Evolutionary conservation across 2,888 invertebrate species (phyloP), one percentile per base, ranked within the genome.

Genomic region (Melinopterus prodromus): DNA sequence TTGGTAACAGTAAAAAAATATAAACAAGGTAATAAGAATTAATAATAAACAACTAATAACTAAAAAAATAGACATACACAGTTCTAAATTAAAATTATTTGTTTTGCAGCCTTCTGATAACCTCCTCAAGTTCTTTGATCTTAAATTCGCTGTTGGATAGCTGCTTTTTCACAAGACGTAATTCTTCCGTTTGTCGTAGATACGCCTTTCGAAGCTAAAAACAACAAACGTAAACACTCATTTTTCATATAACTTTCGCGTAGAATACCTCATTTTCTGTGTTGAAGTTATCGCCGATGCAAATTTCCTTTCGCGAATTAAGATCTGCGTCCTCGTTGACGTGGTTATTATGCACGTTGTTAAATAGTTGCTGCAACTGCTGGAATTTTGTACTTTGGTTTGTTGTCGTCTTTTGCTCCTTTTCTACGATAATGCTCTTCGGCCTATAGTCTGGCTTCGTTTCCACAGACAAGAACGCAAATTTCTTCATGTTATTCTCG

Each of bases 391-490:
- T 95, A 86, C 92, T 95, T 86, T 95, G 94, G 88, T 95, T 95
- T 71, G 93, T 93, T 83, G 91, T 93, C 0, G 95, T 95, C 87
- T 95, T 95, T 85, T 94, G 93, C 77, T 91, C 93, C 86, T 95
- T 95, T 85, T 95, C 95, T 78, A 92, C 88, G 2, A 88, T 90
- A 79, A 90, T 90, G 86, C 94, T 93, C 80, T 95, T 92, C 26
- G 95, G 93, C 83, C 97, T 92, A 90, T 97, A 97, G 90, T 97
- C 97, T 71, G 96, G 95, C 84, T 94, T 93, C 53, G 96, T 96
- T 90, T 96, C 95, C n/a, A 94, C 93, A 70, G 96, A 94, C 2
- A 97, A 91, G 90, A 97, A 97, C 6, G 95, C 95, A 89, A 96
- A 96, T 90, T 97, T 97, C 90, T 94, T 94, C 85, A 95, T 93